Conservation (phyloP, 2,888 invertebrate species). For the Cosmopolites sordidus region DNA sequence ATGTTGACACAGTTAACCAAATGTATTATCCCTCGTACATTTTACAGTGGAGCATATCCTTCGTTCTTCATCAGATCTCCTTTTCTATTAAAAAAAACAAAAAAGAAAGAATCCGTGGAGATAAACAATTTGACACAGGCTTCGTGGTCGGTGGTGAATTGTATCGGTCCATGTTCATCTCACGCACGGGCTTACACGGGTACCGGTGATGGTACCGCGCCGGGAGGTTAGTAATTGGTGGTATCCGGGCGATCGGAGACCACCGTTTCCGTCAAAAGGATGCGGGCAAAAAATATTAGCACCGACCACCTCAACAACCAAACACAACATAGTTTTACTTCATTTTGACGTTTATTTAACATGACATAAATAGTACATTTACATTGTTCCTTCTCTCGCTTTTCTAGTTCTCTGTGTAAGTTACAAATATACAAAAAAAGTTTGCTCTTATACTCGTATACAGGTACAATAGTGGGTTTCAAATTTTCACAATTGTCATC, state of each 20-base stretch:
- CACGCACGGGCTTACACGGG: conserved; percentile 22
- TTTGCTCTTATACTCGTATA: neutral
- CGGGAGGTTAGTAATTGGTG: conserved; percentile 27
- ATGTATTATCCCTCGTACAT: too few relatives aligned
- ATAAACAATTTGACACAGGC: conserved; percentile 4
- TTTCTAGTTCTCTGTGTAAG: neutral
- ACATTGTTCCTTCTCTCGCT: too few relatives aligned
- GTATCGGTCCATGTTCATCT: conserved; percentile 22
- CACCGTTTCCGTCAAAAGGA: neutral
- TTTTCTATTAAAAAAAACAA: too few relatives aligned
- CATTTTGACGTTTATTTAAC: too few relatives aligned
- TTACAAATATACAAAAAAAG: neutral
- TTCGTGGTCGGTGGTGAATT: conserved; percentile 24
- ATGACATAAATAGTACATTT: too few relatives aligned
- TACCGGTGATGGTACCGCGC: conserved; percentile 14
- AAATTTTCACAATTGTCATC: neutral
- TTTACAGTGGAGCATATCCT: too few relatives aligned
- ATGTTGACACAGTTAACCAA: too few relatives aligned
- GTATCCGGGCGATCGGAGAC: conserved; percentile 1
- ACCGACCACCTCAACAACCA: too few relatives aligned
- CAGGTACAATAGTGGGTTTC: neutral
- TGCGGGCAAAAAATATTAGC: neutral
- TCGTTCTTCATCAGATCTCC: too few relatives aligned
- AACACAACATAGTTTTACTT: too few relatives aligned
- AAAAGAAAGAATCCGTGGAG: too few relatives aligned